phyloP scores from a whole-genome alignment of 2,888 invertebrate species.

The Fabriciana adippe region DNA sequence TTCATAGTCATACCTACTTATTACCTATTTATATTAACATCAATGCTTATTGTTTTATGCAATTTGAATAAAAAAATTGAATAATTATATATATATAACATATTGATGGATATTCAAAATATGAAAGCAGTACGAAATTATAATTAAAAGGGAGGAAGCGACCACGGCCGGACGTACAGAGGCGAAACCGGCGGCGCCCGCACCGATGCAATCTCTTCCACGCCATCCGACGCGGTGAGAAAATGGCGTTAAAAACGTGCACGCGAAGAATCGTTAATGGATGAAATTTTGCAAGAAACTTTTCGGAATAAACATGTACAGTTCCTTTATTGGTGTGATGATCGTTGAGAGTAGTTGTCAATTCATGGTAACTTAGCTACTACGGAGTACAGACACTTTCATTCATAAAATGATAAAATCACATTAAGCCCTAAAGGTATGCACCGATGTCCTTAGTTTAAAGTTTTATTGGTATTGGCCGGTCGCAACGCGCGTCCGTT shows the following conservation, averaged over 20 bases:
- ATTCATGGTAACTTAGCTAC: conserved; percentile 15
- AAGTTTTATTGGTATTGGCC: conserved; percentile 74
- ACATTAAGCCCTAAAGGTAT: conserved; percentile 55
- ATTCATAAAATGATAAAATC: conserved; percentile 64
- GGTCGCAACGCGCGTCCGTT: conserved; percentile 74
- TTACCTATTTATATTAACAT: no score
- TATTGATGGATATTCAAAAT: conserved; percentile 40
- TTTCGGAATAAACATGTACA: conserved; percentile 13
- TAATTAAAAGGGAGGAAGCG: conserved; percentile 77
- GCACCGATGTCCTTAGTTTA: conserved; percentile 57
- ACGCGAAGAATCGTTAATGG: conserved; percentile 63
- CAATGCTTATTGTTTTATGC: no score
- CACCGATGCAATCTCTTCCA: conserved; percentile 67
- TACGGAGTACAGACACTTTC: conserved; percentile 41
- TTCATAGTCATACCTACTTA: no score
- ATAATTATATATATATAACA: conserved; percentile 4
- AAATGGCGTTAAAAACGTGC: conserved; percentile 62
- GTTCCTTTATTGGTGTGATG: neutral
- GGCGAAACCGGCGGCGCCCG: conserved; percentile 65
- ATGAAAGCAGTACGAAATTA: conserved; percentile 64
- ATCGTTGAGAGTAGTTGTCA: neutral
- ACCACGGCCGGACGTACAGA: conserved; percentile 65
- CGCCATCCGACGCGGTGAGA: conserved; percentile 60
- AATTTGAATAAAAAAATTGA: no score
- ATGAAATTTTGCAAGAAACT: conserved; percentile 54